A percentile compares a stretch with the other conserved stretches of the same genome.
phyloP scores from a whole-genome alignment of 30 jellyfish, hydroid and myxozoan species.

The Turritopsis dohrnii region DNA sequence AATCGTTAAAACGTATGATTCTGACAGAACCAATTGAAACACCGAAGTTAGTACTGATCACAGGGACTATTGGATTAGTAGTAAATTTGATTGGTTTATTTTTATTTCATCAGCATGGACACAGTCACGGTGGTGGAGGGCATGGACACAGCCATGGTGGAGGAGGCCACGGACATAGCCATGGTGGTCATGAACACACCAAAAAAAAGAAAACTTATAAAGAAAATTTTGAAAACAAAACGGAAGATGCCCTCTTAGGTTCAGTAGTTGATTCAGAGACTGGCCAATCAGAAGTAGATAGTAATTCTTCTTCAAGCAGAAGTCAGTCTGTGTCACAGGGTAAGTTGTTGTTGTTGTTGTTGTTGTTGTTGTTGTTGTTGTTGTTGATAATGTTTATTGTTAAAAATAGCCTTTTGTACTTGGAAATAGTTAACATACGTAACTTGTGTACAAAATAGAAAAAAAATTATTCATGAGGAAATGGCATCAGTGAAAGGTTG shows the following conservation, averaged over 20 bases:
- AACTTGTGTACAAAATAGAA: no score
- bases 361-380: no score
- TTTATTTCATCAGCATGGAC: slow-evolving; percentile 97
- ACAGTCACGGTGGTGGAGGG: slow-evolving; percentile 70
- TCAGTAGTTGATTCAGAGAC: neutral
- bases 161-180: slow-evolving; percentile 28
- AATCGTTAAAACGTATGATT: slow-evolving; percentile 77
- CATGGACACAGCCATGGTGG: slow-evolving; percentile 61
- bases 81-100: slow-evolving; percentile 88
- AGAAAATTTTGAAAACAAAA: neutral
- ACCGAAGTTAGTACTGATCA: slow-evolving; percentile 61
- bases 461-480: no score
- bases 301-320: neutral
- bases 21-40: slow-evolving; percentile 70
- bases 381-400: no score
- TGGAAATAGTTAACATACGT: no score
- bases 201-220: slow-evolving; percentile 2
- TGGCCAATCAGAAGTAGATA: neutral
- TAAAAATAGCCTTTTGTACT: no score
- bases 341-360: neutral
- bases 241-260: neutral
- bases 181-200: slow-evolving; percentile 24
- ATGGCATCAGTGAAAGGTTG: no score
- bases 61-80: slow-evolving; percentile 73
- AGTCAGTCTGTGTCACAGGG: neutral